These are phyloP conservation scores for Neosilurus hyrtlii DNA, from an alignment of 2,797 vertebrate species.

Conservation along the genomic window DNA sequence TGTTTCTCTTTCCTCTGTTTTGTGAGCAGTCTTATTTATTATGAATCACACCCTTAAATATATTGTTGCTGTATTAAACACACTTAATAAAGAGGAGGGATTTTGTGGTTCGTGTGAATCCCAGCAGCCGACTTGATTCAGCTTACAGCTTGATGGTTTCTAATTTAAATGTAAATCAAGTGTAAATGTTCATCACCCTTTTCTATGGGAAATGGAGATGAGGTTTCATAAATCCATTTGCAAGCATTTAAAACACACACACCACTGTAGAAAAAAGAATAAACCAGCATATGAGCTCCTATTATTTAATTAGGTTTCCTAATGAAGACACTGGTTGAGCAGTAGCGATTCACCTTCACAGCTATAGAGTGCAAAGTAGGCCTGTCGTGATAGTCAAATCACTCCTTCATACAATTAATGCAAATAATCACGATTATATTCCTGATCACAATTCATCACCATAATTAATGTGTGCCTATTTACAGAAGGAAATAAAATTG, in stretches of 20 bases:
- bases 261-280: not conserved
- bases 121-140: not conserved
- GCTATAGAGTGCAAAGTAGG: slow-evolving; percentile 2
- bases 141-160: not conserved
- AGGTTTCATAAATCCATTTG: not conserved
- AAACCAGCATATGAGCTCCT: slow-evolving; percentile 36
- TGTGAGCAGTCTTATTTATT: slow-evolving; percentile 52
- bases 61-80: slow-evolving; percentile 63
- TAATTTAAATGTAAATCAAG: not conserved
- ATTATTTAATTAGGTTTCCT: slow-evolving; percentile 43
- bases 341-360: slow-evolving; percentile 15
- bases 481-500: too few relatives aligned
- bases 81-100: slow-evolving; percentile 59
- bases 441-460: too few relatives aligned
- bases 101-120: not conserved
- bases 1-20: slow-evolving; percentile 48
- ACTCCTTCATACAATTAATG: too few relatives aligned
- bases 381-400: too few relatives aligned
- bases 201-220: not conserved
- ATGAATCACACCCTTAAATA: slow-evolving; percentile 60
- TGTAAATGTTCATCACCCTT: not conserved
- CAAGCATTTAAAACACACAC: not conserved
- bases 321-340: slow-evolving; percentile 1
- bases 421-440: too few relatives aligned
- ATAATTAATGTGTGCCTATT: too few relatives aligned